phyloP scores from a whole-genome alignment of 2,888 invertebrate genomes.

The Andrena dorsata region DNA sequence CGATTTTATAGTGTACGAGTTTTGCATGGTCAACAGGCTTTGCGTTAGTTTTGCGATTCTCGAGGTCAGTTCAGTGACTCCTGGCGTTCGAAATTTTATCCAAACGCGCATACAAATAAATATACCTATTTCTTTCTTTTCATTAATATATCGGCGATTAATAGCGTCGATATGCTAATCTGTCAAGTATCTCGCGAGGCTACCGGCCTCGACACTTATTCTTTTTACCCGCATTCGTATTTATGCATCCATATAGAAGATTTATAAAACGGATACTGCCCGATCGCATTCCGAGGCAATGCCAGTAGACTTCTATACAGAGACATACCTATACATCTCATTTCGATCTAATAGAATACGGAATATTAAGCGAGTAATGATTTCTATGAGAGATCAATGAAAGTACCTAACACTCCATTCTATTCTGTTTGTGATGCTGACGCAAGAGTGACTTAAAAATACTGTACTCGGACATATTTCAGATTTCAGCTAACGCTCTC shows the following conservation, averaged over 20 bases:
- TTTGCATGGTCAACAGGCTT: conserved; percentile 38
- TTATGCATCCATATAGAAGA: conserved; percentile 39
- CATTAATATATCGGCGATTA: conserved; percentile 36
- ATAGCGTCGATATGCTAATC: conserved; percentile 38
- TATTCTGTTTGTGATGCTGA: conserved; percentile 2
- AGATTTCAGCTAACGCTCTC: conserved; percentile 5
- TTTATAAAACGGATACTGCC: conserved; percentile 45
- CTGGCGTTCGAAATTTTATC: conserved; percentile 32
- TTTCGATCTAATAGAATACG: conserved; percentile 48
- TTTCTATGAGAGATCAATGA: conserved; percentile 12
- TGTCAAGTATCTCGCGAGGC: conserved; percentile 17
- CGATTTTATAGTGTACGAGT: conserved; percentile 42
- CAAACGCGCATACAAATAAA: conserved; percentile 55
- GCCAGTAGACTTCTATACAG: conserved; percentile 35
- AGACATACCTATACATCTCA: conserved; percentile 15
- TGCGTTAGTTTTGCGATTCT: conserved; percentile 41
- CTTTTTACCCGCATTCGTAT: conserved; percentile 38
- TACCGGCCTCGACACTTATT: conserved; percentile 24
- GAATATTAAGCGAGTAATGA: conserved; percentile 61
- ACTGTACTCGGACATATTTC: conserved; percentile 11
- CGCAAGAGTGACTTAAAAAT: conserved; percentile 27
- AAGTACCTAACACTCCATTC: conserved; percentile 16
- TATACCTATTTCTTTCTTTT: conserved; percentile 49
- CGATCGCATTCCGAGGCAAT: background rate
- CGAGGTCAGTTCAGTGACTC: conserved; percentile 15